phyloP scores from a whole-genome alignment of 2,888 invertebrate species.

The Rhingia campestris region DNA sequence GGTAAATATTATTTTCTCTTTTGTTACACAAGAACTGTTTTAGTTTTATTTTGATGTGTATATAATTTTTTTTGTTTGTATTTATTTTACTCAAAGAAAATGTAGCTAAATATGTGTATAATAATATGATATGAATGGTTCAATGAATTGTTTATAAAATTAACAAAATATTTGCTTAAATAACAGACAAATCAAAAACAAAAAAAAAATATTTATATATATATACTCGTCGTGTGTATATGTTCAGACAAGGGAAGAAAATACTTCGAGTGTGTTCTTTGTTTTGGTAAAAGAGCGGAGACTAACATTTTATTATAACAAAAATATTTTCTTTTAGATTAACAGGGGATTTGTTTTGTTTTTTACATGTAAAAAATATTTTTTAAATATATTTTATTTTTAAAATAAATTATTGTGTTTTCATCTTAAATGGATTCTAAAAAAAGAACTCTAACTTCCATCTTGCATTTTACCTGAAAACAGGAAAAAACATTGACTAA shows the following conservation, averaged over 20 bases:
- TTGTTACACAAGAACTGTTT: conserved; percentile 32
- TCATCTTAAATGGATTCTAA: conserved; percentile 57
- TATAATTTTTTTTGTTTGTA: conserved; percentile 4
- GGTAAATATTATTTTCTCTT: conserved; percentile 48
- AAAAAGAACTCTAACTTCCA: conserved; percentile 61
- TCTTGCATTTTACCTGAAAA: conserved; percentile 65
- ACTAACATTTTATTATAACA: conserved; percentile 33
- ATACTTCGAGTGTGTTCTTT: conserved; percentile 69
- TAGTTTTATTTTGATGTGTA: not conserved
- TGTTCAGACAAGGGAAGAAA: conserved; percentile 47
- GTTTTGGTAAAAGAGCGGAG: conserved; percentile 26
- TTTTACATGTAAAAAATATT: conserved; percentile 58
- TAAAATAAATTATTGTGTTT: conserved; percentile 61
- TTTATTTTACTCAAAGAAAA: conserved; percentile 35
- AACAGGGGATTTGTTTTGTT: conserved; percentile 18
- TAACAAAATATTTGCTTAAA: conserved; percentile 40
- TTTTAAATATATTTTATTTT: conserved; percentile 41
- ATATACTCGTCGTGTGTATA: not conserved
- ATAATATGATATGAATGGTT: conserved; percentile 60
- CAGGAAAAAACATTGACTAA: conserved; percentile 70
- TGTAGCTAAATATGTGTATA: conserved; percentile 37
- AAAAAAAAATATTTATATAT: conserved; percentile 14
- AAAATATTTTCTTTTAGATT: conserved; percentile 39
- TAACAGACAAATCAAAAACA: conserved; percentile 57
- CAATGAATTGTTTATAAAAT: conserved; percentile 42